Evolutionary conservation across 2,113 vertebrate species (phyloP).

Genomic region (Ramphastos sulfuratus): DNA sequence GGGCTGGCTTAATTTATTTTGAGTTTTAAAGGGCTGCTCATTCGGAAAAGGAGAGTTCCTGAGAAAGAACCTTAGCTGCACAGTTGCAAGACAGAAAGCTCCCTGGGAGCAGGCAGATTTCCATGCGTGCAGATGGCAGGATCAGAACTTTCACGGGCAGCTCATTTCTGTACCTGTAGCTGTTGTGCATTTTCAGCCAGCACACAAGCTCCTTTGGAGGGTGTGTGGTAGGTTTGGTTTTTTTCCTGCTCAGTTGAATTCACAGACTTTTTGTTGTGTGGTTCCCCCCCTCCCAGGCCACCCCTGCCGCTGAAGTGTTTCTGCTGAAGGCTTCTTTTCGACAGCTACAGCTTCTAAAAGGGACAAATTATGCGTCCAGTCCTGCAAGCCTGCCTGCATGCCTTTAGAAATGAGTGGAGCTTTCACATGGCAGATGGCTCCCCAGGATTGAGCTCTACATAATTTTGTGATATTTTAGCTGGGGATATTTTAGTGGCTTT

Average conservation of each 20-base stretch:
- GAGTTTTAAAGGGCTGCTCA: neutral
- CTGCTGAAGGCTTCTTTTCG: neutral
- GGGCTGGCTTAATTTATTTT: neutral
- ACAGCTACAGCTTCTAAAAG: conserved; percentile 41
- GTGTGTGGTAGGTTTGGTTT: neutral
- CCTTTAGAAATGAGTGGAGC: conserved; percentile 51
- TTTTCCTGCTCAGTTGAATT: neutral
- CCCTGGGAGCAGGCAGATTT: neutral
- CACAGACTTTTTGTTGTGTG: neutral
- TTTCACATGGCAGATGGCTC: conserved; percentile 68
- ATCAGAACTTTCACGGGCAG: neutral
- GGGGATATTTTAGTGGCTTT: conserved; percentile 65
- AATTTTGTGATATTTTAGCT: conserved; percentile 59
- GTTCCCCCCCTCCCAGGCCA: too few species aligned
- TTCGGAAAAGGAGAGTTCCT: neutral
- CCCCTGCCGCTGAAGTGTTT: neutral
- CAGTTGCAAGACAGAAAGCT: neutral
- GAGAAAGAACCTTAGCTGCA: neutral
- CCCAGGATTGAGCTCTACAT: conserved; percentile 51
- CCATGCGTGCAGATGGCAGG: neutral
- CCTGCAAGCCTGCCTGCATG: conserved; percentile 29
- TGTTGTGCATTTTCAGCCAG: neutral
- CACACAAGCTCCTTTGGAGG: neutral
- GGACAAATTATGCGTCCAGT: conserved; percentile 60
- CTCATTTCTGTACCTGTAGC: neutral